A percentile compares a stretch with the other conserved stretches of the same genome.
phyloP scores from a whole-genome alignment of 2,797 vertebrate species.

The Tenualosa thibaudeaui region DNA sequence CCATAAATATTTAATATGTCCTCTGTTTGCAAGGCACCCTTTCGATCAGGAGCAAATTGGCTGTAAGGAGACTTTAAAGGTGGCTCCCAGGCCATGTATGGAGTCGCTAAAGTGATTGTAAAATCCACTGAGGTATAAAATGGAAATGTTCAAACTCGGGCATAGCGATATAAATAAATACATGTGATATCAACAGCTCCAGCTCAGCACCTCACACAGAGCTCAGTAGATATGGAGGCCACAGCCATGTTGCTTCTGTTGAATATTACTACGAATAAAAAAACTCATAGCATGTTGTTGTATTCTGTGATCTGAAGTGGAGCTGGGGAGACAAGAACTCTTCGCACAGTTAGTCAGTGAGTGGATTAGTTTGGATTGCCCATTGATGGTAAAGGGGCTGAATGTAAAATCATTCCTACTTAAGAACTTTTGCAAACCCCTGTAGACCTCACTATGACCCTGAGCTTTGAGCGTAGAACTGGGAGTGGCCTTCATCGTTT shows the following conservation, averaged over 20 bases:
- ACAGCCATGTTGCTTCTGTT: not conserved
- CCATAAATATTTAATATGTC: conserved; percentile 20
- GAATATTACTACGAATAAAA: not conserved
- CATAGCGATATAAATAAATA: conserved; percentile 30
- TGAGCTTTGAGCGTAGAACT: not conserved
- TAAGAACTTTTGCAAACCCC: not conserved
- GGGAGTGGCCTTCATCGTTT: conserved; percentile 23
- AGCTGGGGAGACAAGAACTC: not conserved
- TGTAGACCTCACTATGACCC: not conserved
- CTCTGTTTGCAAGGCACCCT: not conserved
- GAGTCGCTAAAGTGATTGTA: conserved; percentile 26
- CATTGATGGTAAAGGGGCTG: not conserved
- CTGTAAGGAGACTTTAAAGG: conserved; percentile 20
- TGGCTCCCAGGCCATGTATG: conserved; percentile 16
- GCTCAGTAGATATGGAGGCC: not conserved
- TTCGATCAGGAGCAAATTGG: conserved; percentile 35
- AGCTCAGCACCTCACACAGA: not conserved
- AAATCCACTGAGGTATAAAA: conserved; percentile 39
- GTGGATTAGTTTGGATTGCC: not conserved
- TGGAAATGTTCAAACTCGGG: conserved; percentile 36
- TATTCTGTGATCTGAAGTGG: not conserved
- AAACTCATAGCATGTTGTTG: not conserved
- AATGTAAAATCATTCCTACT: not conserved
- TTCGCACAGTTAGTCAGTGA: not conserved
- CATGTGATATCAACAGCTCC: conserved; percentile 12